These are phyloP conservation scores for Caranx ignobilis DNA, from an alignment of 2,113 vertebrate genomes.

Conservation along the genomic window DNA sequence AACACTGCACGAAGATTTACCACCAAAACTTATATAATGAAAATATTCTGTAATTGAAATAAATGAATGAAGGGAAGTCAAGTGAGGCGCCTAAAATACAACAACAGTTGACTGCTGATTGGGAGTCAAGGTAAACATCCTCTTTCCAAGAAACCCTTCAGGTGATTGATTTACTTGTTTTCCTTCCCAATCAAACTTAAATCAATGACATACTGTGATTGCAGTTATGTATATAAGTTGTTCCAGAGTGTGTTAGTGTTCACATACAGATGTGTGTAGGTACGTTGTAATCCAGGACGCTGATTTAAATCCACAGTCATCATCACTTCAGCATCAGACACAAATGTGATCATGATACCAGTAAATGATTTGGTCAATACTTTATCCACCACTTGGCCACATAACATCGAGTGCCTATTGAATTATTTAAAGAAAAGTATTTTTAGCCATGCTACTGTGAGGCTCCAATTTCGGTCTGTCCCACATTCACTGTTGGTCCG, in stretches of 20 bases:
- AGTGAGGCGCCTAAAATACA: no score
- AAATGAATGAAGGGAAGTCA: no score
- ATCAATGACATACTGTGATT: neutral
- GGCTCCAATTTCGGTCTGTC: neutral
- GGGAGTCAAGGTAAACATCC: no score
- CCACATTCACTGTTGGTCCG: neutral
- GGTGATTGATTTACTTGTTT: no score
- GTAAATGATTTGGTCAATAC: neutral
- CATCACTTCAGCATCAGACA: neutral
- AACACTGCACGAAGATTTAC: no score
- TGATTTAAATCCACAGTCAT: neutral
- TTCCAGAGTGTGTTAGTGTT: neutral
- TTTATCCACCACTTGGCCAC: neutral
- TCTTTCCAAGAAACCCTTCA: no score
- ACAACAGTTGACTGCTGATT: no score
- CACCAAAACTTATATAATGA: no score
- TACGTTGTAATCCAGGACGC: neutral
- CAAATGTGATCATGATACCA: neutral
- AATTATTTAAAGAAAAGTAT: slow-evolving; percentile 4
- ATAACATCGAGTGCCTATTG: neutral
- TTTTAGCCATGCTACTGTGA: neutral
- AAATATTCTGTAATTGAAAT: no score
- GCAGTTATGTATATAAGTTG: no score
- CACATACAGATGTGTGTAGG: neutral
- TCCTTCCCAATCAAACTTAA: neutral